A percentile compares a stretch with the other conserved stretches of the same genome.
Conservation (phyloP, 64 coral and sea anemone species). For the Pocillopora verrucosa region DNA sequence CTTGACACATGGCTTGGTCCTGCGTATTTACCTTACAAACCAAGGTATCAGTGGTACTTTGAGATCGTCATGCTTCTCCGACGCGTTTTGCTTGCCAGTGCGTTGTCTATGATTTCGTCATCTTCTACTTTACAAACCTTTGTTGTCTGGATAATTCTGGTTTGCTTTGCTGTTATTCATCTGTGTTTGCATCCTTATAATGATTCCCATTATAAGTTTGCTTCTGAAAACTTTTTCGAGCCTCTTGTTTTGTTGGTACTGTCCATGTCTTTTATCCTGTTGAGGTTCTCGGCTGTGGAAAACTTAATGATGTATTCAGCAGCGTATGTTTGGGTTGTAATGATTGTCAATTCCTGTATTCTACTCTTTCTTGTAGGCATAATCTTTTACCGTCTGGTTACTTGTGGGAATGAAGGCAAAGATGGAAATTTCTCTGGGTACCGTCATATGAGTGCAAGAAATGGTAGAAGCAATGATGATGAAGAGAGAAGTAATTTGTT, state of each 20-base stretch:
- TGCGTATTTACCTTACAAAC: slow-evolving; percentile 38
- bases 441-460: too few relatives aligned
- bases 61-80: slow-evolving; percentile 35
- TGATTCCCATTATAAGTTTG: not conserved
- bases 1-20: slow-evolving; percentile 43
- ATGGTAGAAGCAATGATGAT: not conserved
- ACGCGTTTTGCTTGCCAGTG: slow-evolving; percentile 23
- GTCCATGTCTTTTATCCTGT: slow-evolving; percentile 46
- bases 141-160: slow-evolving; percentile 35
- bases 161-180: not conserved
- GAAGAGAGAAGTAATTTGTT: not conserved
- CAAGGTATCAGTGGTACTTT: slow-evolving; percentile 40
- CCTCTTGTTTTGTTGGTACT: not conserved
- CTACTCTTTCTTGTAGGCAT: not conserved
- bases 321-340: slow-evolving; percentile 36
- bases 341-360: slow-evolving; percentile 14
- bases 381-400: slow-evolving; percentile 3
- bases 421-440: too few relatives aligned
- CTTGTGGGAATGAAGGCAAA: too few relatives aligned
- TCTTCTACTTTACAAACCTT: slow-evolving; percentile 26
- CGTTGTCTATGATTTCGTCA: slow-evolving; percentile 52
- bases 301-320: not conserved
- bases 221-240: slow-evolving; percentile 13
- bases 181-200: slow-evolving; percentile 24
- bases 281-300: slow-evolving; percentile 42